Conservation (phyloP, 2,797 vertebrate species). For the Podargus strigoides region DNA sequence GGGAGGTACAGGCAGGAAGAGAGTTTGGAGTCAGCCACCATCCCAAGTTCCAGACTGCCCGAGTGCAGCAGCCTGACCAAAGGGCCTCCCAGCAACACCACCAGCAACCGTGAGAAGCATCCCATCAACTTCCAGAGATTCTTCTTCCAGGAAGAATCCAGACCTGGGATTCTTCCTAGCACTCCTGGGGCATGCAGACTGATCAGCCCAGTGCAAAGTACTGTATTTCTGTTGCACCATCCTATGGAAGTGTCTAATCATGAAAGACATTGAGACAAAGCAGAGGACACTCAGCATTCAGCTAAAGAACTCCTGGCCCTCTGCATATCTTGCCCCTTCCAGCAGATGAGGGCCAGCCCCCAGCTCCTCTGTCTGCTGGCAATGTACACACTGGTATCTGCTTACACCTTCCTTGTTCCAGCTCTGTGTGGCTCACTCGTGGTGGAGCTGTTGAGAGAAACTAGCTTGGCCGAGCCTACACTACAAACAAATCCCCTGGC, state of each 20-base stretch:
- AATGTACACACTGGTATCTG: neutral
- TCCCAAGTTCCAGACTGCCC: neutral
- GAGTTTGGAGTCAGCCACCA: neutral
- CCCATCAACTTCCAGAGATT: neutral
- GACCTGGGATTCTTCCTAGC: neutral
- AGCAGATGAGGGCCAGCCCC: neutral
- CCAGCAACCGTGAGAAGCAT: neutral
- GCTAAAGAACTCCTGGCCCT: neutral
- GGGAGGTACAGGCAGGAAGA: neutral
- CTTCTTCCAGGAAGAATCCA: too few relatives aligned
- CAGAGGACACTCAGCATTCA: neutral
- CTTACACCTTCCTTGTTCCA: neutral
- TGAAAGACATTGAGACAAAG: neutral
- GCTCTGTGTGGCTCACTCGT: neutral
- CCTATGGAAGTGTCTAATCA: neutral
- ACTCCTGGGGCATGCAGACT: neutral
- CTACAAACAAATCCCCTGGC: conserved; percentile 44
- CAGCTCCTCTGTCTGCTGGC: neutral
- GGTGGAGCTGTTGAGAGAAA: conserved; percentile 2
- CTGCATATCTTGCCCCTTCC: neutral
- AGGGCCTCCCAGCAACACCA: neutral
- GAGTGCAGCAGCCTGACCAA: neutral
- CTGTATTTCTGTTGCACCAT: neutral
- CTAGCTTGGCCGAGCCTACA: neutral
- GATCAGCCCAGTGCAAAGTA: accelerated